A percentile compares a stretch with the other conserved stretches of the same genome.
Conservation (phyloP, 2,888 invertebrate genomes). For the Biston stratarius region DNA sequence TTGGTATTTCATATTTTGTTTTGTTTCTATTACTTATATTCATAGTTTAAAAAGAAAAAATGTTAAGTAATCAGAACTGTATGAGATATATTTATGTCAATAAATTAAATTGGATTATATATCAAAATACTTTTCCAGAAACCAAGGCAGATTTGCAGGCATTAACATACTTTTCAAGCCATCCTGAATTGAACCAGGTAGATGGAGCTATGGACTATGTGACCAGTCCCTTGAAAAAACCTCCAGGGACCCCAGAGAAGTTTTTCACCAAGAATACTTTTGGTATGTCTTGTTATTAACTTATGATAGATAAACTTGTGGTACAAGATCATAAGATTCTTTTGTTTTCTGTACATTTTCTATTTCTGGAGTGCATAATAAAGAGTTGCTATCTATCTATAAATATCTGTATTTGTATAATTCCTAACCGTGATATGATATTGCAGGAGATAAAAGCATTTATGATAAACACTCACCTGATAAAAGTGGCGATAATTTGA, state of each 20-base stretch:
- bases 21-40: no score
- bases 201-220: constrained; percentile 49
- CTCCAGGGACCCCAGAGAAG: constrained; percentile 50
- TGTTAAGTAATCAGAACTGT: no score
- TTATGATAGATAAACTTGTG: not conserved
- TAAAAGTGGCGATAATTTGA: constrained; percentile 18
- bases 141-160: constrained; percentile 32
- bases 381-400: no score
- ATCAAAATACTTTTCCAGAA: constrained; percentile 19
- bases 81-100: not conserved
- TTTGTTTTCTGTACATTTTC: no score
- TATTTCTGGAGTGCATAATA: no score
- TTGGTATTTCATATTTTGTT: no score
- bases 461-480: constrained; percentile 41
- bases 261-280: constrained; percentile 56
- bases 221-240: constrained; percentile 45
- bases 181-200: constrained; percentile 49
- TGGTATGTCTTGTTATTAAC: constrained; percentile 42
- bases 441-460: constrained; percentile 49
- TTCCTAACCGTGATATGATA: constrained; percentile 5
- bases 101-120: not conserved
- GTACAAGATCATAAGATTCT: not conserved
- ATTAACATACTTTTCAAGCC: constrained; percentile 44
- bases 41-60: no score
- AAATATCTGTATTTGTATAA: not conserved